phyloP scores from a whole-genome alignment of 2,797 vertebrate genomes.

The Cyclura pinguis region DNA sequence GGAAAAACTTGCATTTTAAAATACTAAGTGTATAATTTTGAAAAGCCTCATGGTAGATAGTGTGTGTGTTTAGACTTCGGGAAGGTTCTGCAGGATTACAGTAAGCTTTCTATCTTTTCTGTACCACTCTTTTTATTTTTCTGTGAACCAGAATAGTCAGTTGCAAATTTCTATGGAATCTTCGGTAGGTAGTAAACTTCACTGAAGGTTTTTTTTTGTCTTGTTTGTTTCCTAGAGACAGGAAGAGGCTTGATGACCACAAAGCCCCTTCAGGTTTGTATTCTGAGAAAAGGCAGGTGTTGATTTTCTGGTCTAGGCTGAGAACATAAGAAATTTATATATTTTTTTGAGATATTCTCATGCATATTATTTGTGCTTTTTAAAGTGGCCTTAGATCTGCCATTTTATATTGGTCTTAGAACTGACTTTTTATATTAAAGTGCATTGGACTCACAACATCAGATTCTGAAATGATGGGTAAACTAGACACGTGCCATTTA shows the following conservation, averaged over 20 bases:
- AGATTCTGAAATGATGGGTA: no score
- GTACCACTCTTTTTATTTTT: background rate
- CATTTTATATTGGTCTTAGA: background rate
- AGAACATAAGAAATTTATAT: background rate
- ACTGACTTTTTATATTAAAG: background rate
- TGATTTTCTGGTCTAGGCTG: background rate
- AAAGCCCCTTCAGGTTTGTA: slow-evolving; percentile 83
- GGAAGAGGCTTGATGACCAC: slow-evolving; percentile 90
- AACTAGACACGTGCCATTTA: no score
- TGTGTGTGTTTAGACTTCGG: background rate
- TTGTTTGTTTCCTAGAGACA: slow-evolving; percentile 79
- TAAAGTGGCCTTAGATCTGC: background rate
- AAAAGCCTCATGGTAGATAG: background rate
- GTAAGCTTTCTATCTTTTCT: background rate
- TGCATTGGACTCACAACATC: background rate
- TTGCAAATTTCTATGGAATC: background rate
- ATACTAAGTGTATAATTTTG: background rate
- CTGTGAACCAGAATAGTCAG: background rate
- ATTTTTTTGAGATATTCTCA: background rate
- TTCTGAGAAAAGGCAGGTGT: background rate
- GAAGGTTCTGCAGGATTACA: background rate
- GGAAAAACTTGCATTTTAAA: background rate
- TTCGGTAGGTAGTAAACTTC: background rate
- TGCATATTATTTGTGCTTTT: background rate
- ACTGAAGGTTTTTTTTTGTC: background rate